Conservation (phyloP, 2,797 vertebrate genomes). For the Champsocephalus gunnari region DNA sequence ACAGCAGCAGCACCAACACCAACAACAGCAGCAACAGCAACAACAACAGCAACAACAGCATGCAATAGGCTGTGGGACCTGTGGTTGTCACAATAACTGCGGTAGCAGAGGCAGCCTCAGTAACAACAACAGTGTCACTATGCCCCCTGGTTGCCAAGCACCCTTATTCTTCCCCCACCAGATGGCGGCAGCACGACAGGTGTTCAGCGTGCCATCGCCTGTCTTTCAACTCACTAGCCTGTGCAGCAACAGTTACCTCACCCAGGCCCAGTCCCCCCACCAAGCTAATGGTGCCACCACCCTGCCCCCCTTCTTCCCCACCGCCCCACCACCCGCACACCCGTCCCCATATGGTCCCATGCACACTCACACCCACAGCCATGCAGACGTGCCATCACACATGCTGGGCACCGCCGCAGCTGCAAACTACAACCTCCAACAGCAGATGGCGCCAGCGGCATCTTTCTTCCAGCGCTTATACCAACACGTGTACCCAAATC, state of each 20-base stretch:
- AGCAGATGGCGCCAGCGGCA: constrained; percentile 90
- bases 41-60: constrained; percentile 79
- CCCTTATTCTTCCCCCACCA: constrained; percentile 89
- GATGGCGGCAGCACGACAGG: constrained; percentile 87
- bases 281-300: constrained; percentile 89
- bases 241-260: constrained; percentile 93
- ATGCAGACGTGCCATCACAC: constrained; percentile 84
- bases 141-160: constrained; percentile 80
- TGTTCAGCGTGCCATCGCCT: constrained; percentile 89
- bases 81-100: constrained; percentile 81
- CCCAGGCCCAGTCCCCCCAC: constrained; percentile 91
- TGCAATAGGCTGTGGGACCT: constrained; percentile 75
- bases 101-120: constrained; percentile 80
- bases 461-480: constrained; percentile 88
- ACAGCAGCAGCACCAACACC: constrained; percentile 77
- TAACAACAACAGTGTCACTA: constrained; percentile 70
- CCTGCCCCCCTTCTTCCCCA: constrained; percentile 88
- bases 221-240: constrained; percentile 91
- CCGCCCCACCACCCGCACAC: constrained; percentile 81
- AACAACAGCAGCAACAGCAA: constrained; percentile 13
- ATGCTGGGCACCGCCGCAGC: constrained; percentile 84
- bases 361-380: constrained; percentile 84
- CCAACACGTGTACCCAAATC: constrained; percentile 88
- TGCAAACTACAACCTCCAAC: constrained; percentile 90
- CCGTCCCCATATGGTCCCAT: constrained; percentile 87